Conservation (phyloP, 1,140 invertebrate genomes). For the Bradysia coprophila region DNA sequence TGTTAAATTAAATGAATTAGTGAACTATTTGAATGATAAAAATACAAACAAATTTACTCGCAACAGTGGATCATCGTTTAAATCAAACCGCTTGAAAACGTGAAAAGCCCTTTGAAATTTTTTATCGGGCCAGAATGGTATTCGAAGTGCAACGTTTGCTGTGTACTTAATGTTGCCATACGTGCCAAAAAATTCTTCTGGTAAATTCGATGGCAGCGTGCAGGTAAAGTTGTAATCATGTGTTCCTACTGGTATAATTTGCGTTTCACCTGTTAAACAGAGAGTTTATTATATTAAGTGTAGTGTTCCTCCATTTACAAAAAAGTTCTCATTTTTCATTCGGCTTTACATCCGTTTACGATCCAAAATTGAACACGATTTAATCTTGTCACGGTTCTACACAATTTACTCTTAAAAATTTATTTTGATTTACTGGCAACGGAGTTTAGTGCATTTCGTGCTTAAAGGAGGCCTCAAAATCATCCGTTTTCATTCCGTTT, state of each 20-base stretch:
- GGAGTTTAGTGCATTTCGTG: too few species aligned
- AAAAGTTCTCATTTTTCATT: too few species aligned
- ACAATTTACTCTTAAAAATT: too few species aligned
- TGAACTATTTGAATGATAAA: too few species aligned
- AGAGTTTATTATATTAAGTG: not conserved
- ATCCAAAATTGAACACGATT: too few species aligned
- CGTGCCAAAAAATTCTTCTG: not conserved
- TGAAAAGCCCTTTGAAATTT: not conserved
- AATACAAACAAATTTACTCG: not conserved
- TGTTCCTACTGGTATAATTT: not conserved
- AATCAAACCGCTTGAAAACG: not conserved
- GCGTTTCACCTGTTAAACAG: not conserved
- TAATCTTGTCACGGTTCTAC: too few species aligned
- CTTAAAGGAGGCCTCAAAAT: too few species aligned
- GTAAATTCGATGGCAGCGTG: not conserved
- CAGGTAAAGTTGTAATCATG: not conserved
- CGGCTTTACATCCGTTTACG: too few species aligned
- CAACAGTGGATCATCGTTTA: not conserved
- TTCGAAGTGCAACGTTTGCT: not conserved
- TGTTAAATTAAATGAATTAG: too few species aligned
- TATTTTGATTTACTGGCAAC: too few species aligned
- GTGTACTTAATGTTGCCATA: not conserved
- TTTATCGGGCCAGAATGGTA: not conserved
- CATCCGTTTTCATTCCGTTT: too few species aligned
- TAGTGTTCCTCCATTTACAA: too few species aligned